These are phyloP conservation scores for Hemicentrotus pulcherrimus DNA, from an alignment of 35 echinoderm and acorn worm genomes.

Conservation along the genomic window DNA sequence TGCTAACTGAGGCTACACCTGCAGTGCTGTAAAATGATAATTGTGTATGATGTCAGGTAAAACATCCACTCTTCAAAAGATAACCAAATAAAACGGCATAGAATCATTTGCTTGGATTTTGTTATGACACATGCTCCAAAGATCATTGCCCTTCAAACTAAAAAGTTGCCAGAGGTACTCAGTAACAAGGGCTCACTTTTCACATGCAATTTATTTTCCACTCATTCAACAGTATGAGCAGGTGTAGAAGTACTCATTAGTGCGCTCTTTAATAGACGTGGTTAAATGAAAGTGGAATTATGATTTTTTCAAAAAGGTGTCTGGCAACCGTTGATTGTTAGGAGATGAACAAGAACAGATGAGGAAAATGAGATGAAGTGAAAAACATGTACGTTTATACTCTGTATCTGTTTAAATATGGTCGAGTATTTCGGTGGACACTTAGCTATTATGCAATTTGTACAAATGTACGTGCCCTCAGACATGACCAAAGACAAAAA, in stretches of 20 bases:
- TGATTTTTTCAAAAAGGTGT: too few species aligned
- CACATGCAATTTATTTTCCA: too few species aligned
- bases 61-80: neutral
- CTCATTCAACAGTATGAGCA: too few species aligned
- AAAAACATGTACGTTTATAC: neutral
- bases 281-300: too few species aligned
- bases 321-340: neutral
- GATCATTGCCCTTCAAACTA: too few species aligned
- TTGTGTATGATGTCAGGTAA: neutral
- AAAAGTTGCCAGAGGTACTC: too few species aligned
- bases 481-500: neutral
- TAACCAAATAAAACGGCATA: neutral
- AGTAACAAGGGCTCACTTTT: too few species aligned
- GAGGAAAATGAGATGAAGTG: neutral
- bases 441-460: neutral
- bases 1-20: slow-evolving; percentile 38
- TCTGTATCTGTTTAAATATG: neutral
- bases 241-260: too few species aligned
- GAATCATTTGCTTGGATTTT: neutral
- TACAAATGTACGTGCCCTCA: neutral
- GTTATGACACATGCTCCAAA: neutral
- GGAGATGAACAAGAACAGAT: neutral
- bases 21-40: neutral
- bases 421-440: neutral
- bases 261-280: too few species aligned